Conservation (phyloP, 1,140 invertebrate species). For the Delia radicum region DNA sequence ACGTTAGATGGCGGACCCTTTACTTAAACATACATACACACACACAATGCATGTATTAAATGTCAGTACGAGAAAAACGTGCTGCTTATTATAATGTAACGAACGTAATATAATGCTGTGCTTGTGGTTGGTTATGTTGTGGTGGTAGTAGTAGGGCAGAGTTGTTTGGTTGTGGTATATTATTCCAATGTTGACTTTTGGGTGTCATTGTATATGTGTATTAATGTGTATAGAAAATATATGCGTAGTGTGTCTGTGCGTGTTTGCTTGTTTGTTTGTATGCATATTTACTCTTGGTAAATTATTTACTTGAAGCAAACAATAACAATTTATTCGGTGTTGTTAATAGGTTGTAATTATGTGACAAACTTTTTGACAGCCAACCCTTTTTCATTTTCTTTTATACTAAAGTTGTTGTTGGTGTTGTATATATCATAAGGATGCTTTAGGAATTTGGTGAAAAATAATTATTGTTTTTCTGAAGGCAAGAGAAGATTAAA, state of each 20-base stretch:
- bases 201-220: not conserved
- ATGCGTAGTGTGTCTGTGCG: not conserved
- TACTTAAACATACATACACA: too few relatives aligned
- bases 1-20: too few relatives aligned
- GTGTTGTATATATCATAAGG: not conserved
- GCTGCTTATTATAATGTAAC: slow-evolving; percentile 8
- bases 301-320: slow-evolving; percentile 16
- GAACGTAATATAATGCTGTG: not conserved
- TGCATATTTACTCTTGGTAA: not conserved
- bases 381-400: not conserved
- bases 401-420: not conserved
- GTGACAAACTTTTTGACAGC: slow-evolving; percentile 23
- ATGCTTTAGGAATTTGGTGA: slow-evolving; percentile 9
- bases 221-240: not conserved
- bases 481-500: not conserved
- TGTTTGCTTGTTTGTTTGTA: not conserved
- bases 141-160: not conserved
- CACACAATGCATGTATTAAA: not conserved
- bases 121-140: slow-evolving; percentile 10
- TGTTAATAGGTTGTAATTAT: slow-evolving; percentile 24
- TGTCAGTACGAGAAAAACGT: not conserved
- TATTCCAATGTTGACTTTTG: slow-evolving; percentile 1
- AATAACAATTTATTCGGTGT: slow-evolving; percentile 22
- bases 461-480: slow-evolving; percentile 10
- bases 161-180: not conserved